Evolutionary conservation across 2,797 vertebrate genomes (phyloP).

Genomic region (Pipistrellus nathusii): DNA sequence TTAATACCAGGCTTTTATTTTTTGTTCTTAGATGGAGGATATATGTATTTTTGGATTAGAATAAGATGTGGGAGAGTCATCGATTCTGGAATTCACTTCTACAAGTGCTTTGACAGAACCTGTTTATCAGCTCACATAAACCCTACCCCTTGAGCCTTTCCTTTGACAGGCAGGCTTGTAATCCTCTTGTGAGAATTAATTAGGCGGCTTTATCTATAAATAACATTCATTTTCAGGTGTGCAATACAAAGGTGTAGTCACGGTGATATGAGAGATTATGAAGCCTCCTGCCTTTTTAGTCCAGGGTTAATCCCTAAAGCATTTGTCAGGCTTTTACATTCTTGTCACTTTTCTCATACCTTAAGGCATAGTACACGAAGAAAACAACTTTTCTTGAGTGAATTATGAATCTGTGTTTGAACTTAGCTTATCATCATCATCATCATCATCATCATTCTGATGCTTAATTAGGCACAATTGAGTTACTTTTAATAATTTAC

Average conservation of each 20-base stretch:
- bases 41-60: background rate
- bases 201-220: slow-evolving; percentile 73
- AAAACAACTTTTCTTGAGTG: slow-evolving; percentile 33
- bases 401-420: slow-evolving; percentile 17
- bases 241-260: slow-evolving; percentile 27
- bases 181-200: slow-evolving; percentile 79
- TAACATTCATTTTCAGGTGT: slow-evolving; percentile 67
- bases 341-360: slow-evolving; percentile 33
- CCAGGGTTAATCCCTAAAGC: slow-evolving; percentile 32
- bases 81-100: slow-evolving; percentile 44
- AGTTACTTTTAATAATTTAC: slow-evolving; percentile 33
- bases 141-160: slow-evolving; percentile 35
- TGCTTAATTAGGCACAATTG: background rate
- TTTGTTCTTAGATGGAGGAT: slow-evolving; percentile 1
- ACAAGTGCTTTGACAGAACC: slow-evolving; percentile 51
- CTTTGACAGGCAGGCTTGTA: slow-evolving; percentile 63
- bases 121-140: slow-evolving; percentile 53
- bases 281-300: slow-evolving; percentile 44
- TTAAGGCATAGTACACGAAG: background rate
- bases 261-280: slow-evolving; percentile 41
- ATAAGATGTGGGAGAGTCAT: background rate
- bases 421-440: background rate
- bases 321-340: slow-evolving; percentile 25
- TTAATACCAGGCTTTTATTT: background rate
- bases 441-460: background rate